Percentiles rank a stretch among this genome's conserved stretches.
These are phyloP conservation scores for Protobothrops flavoviridis DNA, from an alignment of 2,113 vertebrate genomes.

Conservation along the genomic window DNA sequence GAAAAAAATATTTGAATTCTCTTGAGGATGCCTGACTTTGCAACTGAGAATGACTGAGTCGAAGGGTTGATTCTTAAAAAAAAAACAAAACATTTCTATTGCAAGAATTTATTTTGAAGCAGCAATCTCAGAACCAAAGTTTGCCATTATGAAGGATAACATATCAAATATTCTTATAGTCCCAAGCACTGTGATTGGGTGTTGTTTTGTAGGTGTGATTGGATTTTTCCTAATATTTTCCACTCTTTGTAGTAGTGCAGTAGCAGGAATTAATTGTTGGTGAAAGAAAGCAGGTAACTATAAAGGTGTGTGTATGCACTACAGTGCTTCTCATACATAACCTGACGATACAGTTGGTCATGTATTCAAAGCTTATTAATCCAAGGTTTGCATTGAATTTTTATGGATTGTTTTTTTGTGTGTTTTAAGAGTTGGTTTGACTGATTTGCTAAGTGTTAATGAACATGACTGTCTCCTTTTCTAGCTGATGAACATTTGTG, in stretches of 20 bases:
- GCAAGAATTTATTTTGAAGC: background rate
- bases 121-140: background rate
- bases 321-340: background rate
- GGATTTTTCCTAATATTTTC: background rate
- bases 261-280: background rate
- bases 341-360: background rate
- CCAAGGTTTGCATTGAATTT: background rate
- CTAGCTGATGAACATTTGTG: background rate
- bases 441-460: background rate
- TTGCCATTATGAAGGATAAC: background rate
- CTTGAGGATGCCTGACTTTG: background rate
- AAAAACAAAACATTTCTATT: background rate
- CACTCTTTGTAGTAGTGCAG: background rate
- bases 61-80: background rate
- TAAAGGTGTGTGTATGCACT: background rate
- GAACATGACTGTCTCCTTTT: background rate
- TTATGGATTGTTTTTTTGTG: background rate
- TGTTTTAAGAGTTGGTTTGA: background rate
- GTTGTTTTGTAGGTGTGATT: background rate
- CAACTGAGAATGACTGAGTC: background rate
- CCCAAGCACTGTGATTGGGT: background rate
- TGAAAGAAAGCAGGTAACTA: background rate
- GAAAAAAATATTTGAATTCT: background rate
- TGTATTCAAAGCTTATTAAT: background rate
- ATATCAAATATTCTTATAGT: background rate